Evolutionary conservation across 1,140 invertebrate genomes (phyloP), one percentile per base, ranked within the genome.

Genomic region (Hyposmocoma kahamanoa): DNA sequence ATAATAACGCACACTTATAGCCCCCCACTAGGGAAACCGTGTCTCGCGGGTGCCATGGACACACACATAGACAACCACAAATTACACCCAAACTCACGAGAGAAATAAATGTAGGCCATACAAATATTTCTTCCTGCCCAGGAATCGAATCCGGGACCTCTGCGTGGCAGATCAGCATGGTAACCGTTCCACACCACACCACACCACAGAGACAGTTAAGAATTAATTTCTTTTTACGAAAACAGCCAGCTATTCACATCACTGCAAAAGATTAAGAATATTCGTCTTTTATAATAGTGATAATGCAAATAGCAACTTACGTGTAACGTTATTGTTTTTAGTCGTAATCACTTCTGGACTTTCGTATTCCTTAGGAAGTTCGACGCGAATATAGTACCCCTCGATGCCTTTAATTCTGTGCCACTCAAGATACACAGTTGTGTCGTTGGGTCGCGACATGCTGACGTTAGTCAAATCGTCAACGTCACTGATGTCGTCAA

Each of bases 401-500:
- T 92, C 90, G 1, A 89, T 90, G n/a, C 83, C 80, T 6, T 85
- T 66, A 0, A 90, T 72, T 24, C 79, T 72, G 50, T 86, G 79
- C 94, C 94, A 96, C 0, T 67, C 59, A 0, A 95, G 55, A 0
- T 63, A 81, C 0, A 92, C 83, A 0, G 85, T 87, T 17, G 81
- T 84, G 20, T 90, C 85, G 1, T 87, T 88, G 1, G 72, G 72
- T 0, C 74, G 79, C 1, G 78, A 48, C 15, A 90, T 69, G 21
- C 66, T 84, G 1, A 94, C 77, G 45, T 91, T 85, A 28, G 85
- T 69, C 0, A 95, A 86, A 6, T 87, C 76, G 45, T 90, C 88
- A 0, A 94, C 85, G 56, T 91, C 89, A 0, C 90, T 88, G 8
- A 88, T 74, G 0, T 88, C 87, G 53, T 93, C 91, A 59, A 91